phyloP scores from a whole-genome alignment of 2,113 vertebrate species.

The Myocastor coypus region DNA sequence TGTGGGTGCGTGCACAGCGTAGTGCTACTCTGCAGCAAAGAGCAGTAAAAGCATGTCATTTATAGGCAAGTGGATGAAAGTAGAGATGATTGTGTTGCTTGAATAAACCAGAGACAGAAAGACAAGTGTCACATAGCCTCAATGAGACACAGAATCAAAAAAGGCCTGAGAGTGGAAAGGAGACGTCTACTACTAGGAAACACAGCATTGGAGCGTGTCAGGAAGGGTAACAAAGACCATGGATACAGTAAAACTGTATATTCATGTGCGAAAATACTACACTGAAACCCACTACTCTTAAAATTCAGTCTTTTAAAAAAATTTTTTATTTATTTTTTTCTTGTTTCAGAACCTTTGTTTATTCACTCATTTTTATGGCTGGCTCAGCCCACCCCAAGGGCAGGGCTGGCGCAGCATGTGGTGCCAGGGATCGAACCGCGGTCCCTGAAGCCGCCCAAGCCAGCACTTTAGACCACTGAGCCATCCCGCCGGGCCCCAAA shows the following conservation, averaged over 20 bases:
- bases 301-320: no score
- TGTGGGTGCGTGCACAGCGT: neutral
- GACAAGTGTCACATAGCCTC: neutral
- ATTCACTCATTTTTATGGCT: no score
- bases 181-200: neutral
- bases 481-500: no score
- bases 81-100: neutral
- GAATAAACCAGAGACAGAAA: neutral
- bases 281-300: neutral
- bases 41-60: neutral
- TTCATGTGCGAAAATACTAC: neutral
- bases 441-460: no score
- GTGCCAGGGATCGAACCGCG: no score
- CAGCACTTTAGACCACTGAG: no score
- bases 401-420: no score
- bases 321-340: no score
- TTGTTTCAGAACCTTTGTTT: no score
- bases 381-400: no score
- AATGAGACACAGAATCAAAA: neutral
- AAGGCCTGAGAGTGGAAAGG: neutral
- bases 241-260: neutral
- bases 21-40: neutral
- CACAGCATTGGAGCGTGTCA: neutral
- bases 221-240: neutral
- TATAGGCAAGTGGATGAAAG: neutral